Evolutionary conservation across 1,140 invertebrate genomes (phyloP).

Genomic region (Batillaria attramentaria): DNA sequence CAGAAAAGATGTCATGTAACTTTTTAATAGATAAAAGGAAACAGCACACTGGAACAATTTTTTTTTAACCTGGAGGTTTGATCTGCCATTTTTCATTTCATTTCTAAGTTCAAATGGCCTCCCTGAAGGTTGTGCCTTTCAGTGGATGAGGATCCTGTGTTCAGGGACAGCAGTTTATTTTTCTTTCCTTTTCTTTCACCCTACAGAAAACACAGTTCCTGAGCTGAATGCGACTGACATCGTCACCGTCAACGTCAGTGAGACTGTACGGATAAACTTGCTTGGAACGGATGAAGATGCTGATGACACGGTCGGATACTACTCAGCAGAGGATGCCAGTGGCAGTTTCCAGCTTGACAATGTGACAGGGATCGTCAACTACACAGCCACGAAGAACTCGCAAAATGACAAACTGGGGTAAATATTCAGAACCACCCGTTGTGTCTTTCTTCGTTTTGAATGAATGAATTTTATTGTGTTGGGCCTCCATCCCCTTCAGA

Average conservation of each 20-base stretch:
- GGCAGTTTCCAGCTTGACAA: neutral
- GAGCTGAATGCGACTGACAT: neutral
- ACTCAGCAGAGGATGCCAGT: neutral
- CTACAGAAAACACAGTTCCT: conserved; percentile 20
- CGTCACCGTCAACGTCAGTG: neutral
- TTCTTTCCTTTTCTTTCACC: neutral
- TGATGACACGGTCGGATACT: neutral
- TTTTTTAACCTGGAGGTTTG: no score
- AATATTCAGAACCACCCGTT: neutral
- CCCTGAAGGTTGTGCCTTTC: no score
- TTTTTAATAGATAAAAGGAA: no score
- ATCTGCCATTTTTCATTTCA: no score
- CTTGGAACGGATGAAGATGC: neutral
- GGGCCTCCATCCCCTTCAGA: no score
- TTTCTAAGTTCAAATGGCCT: no score
- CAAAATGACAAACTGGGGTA: neutral
- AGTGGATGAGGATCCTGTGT: neutral
- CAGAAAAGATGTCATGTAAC: no score
- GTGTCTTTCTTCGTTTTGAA: neutral
- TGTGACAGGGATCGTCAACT: neutral
- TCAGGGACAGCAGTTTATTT: neutral
- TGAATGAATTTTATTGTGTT: no score
- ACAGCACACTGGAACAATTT: no score
- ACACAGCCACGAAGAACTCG: neutral
- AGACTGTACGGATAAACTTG: neutral